These are phyloP conservation scores for Tyto alba DNA, from an alignment of 2,113 vertebrate species.

Conservation along the genomic window DNA sequence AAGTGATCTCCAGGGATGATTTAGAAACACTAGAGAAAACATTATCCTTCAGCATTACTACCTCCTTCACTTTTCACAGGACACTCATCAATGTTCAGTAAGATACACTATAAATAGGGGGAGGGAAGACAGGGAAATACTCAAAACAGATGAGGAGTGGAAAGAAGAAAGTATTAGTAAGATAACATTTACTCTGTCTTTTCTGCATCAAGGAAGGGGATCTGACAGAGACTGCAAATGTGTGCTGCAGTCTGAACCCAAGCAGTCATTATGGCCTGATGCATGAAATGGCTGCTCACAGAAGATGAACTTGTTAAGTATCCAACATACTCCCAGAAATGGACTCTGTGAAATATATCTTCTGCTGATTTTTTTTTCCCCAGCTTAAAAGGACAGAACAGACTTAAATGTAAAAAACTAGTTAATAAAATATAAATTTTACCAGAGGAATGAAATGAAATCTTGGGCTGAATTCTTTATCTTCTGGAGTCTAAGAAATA, in stretches of 20 bases:
- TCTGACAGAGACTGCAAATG: not conserved
- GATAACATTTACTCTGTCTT: not conserved
- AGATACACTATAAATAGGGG: not conserved
- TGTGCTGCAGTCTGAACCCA: not conserved
- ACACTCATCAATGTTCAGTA: not conserved
- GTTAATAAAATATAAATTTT: slow-evolving; percentile 24
- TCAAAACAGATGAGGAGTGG: not conserved
- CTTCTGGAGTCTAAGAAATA: not conserved
- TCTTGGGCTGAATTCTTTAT: not conserved
- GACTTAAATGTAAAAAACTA: not conserved
- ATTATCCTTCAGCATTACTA: not conserved
- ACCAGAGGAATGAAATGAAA: not conserved
- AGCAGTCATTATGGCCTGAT: not conserved
- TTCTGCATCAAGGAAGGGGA: not conserved
- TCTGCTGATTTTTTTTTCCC: not conserved
- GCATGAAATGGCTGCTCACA: not conserved
- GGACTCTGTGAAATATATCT: not conserved
- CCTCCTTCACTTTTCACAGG: not conserved
- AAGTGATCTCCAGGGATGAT: not conserved
- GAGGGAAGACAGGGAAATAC: not conserved
- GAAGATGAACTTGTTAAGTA: slow-evolving; percentile 19
- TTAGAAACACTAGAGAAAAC: not conserved
- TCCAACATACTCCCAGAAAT: not conserved
- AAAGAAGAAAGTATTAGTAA: not conserved
- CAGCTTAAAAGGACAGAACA: not conserved